Conservation (phyloP, 1,140 invertebrate species). For the Cherax quadricarinatus region DNA sequence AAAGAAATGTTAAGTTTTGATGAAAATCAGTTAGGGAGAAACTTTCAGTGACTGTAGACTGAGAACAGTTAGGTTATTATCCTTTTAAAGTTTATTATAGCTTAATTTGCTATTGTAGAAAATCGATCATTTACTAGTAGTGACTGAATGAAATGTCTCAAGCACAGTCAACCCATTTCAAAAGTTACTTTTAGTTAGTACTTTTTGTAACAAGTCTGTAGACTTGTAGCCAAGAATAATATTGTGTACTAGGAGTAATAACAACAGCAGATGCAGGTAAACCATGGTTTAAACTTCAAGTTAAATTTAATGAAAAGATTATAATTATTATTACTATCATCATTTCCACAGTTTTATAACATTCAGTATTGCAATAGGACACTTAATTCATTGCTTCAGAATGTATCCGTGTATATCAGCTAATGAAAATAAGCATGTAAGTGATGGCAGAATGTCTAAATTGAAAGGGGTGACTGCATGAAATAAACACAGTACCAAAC, state of each 20-base stretch:
- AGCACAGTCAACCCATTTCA: too few relatives aligned
- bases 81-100: too few relatives aligned
- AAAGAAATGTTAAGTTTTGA: too few relatives aligned
- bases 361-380: not conserved
- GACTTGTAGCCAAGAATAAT: not conserved
- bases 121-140: too few relatives aligned
- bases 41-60: too few relatives aligned
- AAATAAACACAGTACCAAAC: not conserved
- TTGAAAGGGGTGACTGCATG: not conserved
- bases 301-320: not conserved
- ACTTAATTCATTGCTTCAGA: constrained; percentile 8
- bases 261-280: not conserved
- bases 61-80: too few relatives aligned
- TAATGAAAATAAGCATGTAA: not conserved
- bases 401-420: not conserved
- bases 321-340: not conserved
- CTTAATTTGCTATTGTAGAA: too few relatives aligned
- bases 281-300: not conserved
- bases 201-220: too few relatives aligned
- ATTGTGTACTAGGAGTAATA: not conserved
- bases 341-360: not conserved
- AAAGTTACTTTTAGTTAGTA: too few relatives aligned
- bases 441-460: not conserved
- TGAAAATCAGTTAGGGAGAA: too few relatives aligned
- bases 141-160: too few relatives aligned